phyloP scores from a whole-genome alignment of 2,888 invertebrate species.

The Dynastes grantii region DNA sequence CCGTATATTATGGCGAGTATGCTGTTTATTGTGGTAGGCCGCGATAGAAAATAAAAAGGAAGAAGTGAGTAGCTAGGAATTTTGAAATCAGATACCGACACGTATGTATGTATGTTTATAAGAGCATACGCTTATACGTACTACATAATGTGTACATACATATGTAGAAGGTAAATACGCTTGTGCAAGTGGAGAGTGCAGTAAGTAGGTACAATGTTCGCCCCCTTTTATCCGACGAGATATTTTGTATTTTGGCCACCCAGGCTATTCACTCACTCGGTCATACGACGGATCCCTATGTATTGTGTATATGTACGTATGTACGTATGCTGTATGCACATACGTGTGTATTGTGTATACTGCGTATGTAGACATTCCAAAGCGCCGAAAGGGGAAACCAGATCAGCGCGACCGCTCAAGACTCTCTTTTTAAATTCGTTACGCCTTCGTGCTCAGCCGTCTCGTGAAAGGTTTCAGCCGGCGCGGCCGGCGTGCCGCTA shows the following conservation, averaged over 20 bases:
- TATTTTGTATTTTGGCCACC: constrained; percentile 51
- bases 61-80: constrained; percentile 35
- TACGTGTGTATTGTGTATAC: background rate
- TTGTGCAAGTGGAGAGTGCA: constrained; percentile 3
- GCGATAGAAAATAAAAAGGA: background rate
- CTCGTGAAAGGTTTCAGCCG: constrained; percentile 35
- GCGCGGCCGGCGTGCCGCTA: constrained; percentile 7
- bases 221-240: constrained; percentile 17
- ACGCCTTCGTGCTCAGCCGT: constrained; percentile 26
- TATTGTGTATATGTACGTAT: background rate
- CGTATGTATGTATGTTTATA: too few relatives aligned
- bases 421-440: constrained; percentile 41
- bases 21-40: background rate
- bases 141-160: background rate
- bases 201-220: background rate
- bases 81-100: constrained; percentile 45
- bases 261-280: constrained; percentile 19
- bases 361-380: background rate
- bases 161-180: too few relatives aligned
- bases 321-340: background rate
- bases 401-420: constrained; percentile 42
- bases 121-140: background rate
- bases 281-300: background rate
- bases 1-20: background rate
- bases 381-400: constrained; percentile 46